These are phyloP conservation scores for Psix sp. DNA, from an alignment of 1,140 invertebrate genomes.

Conservation along the genomic window DNA sequence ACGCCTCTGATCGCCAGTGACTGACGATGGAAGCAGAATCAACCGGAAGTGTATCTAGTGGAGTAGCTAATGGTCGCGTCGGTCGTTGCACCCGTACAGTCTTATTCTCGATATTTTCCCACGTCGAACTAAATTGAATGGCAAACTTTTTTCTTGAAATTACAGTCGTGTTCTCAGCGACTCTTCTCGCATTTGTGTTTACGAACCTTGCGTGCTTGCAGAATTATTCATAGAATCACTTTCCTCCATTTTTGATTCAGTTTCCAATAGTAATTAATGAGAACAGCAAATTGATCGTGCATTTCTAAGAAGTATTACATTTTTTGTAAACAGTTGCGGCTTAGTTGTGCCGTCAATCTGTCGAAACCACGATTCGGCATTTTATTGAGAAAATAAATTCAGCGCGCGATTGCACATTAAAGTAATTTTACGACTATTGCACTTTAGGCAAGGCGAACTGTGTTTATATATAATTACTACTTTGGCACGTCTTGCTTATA, in stretches of 20 bases:
- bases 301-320: too few species aligned
- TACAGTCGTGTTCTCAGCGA: too few species aligned
- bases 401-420: slow-evolving; percentile 29
- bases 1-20: slow-evolving; percentile 25
- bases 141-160: neutral
- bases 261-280: too few species aligned
- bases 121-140: slow-evolving; percentile 21
- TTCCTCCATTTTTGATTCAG: too few species aligned
- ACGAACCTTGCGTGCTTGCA: too few species aligned
- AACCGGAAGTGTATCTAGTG: slow-evolving; percentile 43
- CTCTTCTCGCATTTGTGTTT: too few species aligned
- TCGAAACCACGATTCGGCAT: slow-evolving; percentile 29
- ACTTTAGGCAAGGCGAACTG: slow-evolving; percentile 7
- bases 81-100: slow-evolving; percentile 32
- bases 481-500: slow-evolving; percentile 36
- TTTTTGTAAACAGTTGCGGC: too few species aligned
- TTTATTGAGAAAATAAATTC: slow-evolving; percentile 30
- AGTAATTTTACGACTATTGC: slow-evolving; percentile 36
- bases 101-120: slow-evolving; percentile 40
- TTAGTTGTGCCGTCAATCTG: slow-evolving; percentile 38
- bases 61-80: slow-evolving; percentile 39
- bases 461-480: slow-evolving; percentile 43
- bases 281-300: too few species aligned
- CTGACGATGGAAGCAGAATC: slow-evolving; percentile 45
- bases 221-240: too few species aligned